Percentiles rank a stretch among this genome's conserved stretches.
Evolutionary conservation across 2,113 vertebrate species (phyloP).

Genomic region (Ictidomys tridecemlineatus): DNA sequence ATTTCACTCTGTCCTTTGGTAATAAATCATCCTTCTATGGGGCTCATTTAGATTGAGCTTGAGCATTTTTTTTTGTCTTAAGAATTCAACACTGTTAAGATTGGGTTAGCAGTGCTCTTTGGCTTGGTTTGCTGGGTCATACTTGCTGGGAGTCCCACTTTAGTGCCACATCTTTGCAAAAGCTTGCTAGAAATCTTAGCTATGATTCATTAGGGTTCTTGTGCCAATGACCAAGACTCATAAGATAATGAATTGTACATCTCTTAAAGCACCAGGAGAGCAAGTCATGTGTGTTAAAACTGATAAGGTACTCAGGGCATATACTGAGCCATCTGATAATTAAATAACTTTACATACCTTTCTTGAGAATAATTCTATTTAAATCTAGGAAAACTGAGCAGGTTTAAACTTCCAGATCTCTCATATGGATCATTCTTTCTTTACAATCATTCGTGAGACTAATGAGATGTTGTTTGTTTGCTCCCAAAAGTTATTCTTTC

Average conservation of each 20-base stretch:
- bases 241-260: not conserved
- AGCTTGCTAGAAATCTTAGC: conserved; percentile 34
- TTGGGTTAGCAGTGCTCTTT: not conserved
- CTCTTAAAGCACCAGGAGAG: not conserved
- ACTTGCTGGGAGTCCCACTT: not conserved
- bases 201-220: not conserved
- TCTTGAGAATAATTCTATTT: conserved; percentile 29
- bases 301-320: not conserved
- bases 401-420: not conserved
- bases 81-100: conserved; percentile 1
- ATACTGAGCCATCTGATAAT: conserved; percentile 17
- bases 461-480: not conserved
- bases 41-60: conserved; percentile 56
- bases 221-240: not conserved
- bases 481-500: not conserved
- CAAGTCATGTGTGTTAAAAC: conserved; percentile 1
- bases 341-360: conserved; percentile 13
- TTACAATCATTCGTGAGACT: conserved; percentile 4
- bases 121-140: not conserved
- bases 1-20: conserved; percentile 65
- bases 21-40: conserved; percentile 76
- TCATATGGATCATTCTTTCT: not conserved
- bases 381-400: not conserved
- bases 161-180: not conserved
- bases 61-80: conserved; percentile 49